A percentile compares a stretch with the other conserved stretches of the same genome.
Conservation (phyloP, 2,888 invertebrate genomes). For the Liopterus haemorrhoidalis region DNA sequence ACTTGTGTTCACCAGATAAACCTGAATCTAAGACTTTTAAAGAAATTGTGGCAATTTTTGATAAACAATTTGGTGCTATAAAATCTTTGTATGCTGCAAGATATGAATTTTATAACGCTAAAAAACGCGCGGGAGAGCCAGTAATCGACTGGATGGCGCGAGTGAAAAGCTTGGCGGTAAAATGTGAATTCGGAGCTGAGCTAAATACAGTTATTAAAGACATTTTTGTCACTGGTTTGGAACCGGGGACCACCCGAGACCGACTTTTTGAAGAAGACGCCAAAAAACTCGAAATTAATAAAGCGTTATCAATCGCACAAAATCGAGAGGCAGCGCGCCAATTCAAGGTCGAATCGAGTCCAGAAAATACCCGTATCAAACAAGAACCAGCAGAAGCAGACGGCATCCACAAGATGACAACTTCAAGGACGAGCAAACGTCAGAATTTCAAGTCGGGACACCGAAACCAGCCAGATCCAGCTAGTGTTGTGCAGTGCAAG, state of each 20-base stretch:
- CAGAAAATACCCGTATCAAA: no score
- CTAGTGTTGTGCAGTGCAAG: slow-evolving; percentile 1
- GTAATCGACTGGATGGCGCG: slow-evolving; percentile 29
- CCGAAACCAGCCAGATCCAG: not conserved
- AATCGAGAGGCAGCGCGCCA: no score
- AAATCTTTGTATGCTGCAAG: no score
- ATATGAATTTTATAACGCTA: slow-evolving; percentile 29
- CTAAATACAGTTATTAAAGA: slow-evolving; percentile 23
- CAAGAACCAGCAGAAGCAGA: no score
- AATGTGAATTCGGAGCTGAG: slow-evolving; percentile 29
- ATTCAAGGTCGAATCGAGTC: no score
- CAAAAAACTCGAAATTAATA: slow-evolving; percentile 8
- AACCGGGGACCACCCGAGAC: slow-evolving; percentile 20
- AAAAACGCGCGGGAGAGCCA: slow-evolving; percentile 24
- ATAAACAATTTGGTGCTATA: no score
- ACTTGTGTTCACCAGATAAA: slow-evolving; percentile 22
- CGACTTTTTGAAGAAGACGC: slow-evolving; percentile 24
- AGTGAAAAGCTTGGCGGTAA: slow-evolving; percentile 25
- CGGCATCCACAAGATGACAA: slow-evolving; percentile 17
- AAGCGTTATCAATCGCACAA: no score
- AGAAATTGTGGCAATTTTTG: slow-evolving; percentile 18
- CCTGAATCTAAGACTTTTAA: slow-evolving; percentile 27
- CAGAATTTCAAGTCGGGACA: not conserved
- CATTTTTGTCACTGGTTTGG: slow-evolving; percentile 29
- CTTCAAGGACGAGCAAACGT: slow-evolving; percentile 3